Base-by-base conservation (phyloP, 2,797 vertebrate species). In the Sciurus carolinensis region DNA sequence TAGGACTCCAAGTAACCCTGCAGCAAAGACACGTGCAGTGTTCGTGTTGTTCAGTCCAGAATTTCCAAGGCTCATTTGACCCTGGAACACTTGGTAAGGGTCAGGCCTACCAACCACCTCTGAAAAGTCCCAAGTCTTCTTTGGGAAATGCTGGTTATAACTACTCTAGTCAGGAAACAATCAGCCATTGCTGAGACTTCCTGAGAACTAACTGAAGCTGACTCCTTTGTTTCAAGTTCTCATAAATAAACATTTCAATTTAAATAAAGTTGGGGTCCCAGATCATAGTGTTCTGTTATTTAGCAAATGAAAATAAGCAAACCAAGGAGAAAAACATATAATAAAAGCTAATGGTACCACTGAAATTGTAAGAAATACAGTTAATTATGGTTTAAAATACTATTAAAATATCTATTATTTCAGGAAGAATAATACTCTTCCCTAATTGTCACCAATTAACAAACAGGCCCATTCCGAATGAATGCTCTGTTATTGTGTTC, bases 161-260 rank as follows among this genome's bases (percentile, higher is more conserved):
- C 44, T 69, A 71, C 67, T 62, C 28, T 11, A 52, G 52, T 39
- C 88, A 11, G 54, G 18, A 95, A 93, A 81, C 62, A 54, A 92
- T 86, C 30, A 87, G 42, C 76, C 33, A 28, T 36, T 85, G 39
- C 77, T 26, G 33, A 81, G 54, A 47, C 67, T 80, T 66, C 87
- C 28, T 14, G 24, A 42, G 59, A 92, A 90, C 87, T 57, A 66
- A 87, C 26, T 80, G 89, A 90, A 87, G 39, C 33, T 33, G 90
- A 80, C 28, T 22, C n/a, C 26, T 90, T 90, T 94, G 24, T 94
- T 92, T 87, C 94, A 95, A 57, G 72, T 84, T 87, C 73, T 85
- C 54, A 91, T 87, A 96, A 95, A 87, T 88, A 94, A 95, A 95
- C 62, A 62, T 72, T 95, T 94, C 76, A 75, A 95, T 91, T 94